A percentile compares a stretch with the other conserved stretches of the same genome.
phyloP scores from a whole-genome alignment of 2,888 invertebrate species.

The Caenorhabditis sp. region DNA sequence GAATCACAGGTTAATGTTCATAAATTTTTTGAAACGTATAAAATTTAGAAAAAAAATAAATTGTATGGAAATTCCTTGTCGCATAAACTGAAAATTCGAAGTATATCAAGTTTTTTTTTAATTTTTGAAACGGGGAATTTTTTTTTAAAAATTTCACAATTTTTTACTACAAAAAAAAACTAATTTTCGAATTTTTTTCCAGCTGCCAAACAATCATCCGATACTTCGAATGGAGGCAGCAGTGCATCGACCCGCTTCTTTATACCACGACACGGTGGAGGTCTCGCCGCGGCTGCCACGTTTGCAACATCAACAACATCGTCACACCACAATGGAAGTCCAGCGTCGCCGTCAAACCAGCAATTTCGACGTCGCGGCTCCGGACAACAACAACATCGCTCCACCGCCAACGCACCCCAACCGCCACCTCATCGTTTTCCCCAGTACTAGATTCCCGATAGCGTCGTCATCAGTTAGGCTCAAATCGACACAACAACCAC shows the following conservation, averaged over 20 bases:
- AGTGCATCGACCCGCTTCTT: constrained; percentile 39
- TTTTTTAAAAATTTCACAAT: too few species aligned
- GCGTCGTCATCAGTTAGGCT: constrained; percentile 32
- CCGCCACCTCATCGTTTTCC: constrained; percentile 44
- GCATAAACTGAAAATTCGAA: too few species aligned
- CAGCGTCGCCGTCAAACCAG: constrained; percentile 10
- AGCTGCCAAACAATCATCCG: constrained; percentile 16
- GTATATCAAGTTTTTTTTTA: too few species aligned
- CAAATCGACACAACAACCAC: neutral
- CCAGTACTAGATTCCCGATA: constrained; percentile 49
- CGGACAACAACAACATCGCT: neutral
- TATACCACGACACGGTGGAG: constrained; percentile 41
- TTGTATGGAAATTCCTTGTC: too few species aligned
- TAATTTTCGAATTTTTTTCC: neutral
- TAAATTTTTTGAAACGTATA: too few species aligned
- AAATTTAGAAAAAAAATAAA: too few species aligned
- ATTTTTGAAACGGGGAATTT: too few species aligned
- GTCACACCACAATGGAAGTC: too few species aligned
- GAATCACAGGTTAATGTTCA: too few species aligned
- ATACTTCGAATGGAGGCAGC: constrained; percentile 1
- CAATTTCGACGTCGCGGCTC: neutral
- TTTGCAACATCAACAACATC: constrained; percentile 13
- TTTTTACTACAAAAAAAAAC: too few species aligned
- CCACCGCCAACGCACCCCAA: neutral
- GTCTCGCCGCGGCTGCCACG: constrained; percentile 26